phyloP scores from a whole-genome alignment of 1,140 invertebrate species.

The Dryas iulia region DNA sequence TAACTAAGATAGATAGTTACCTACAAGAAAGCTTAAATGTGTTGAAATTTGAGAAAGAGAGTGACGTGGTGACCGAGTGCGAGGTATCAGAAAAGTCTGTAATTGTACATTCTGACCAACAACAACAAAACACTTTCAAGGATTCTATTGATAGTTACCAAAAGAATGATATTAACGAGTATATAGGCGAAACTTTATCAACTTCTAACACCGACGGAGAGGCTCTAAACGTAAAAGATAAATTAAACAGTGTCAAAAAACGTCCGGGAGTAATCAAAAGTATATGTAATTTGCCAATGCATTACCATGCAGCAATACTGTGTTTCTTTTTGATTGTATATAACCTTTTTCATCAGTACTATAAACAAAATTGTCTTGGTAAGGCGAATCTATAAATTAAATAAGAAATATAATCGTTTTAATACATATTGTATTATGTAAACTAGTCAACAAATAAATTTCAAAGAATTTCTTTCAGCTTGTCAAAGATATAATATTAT shows the following conservation, averaged over 20 bases:
- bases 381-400: slow-evolving; percentile 26
- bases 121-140: background rate
- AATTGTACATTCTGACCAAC: background rate
- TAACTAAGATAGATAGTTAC: slow-evolving; percentile 61
- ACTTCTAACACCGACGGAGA: background rate
- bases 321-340: slow-evolving; percentile 78
- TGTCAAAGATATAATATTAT: slow-evolving; percentile 15
- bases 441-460: slow-evolving; percentile 40
- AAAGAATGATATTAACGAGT: slow-evolving; percentile 7
- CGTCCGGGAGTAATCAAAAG: slow-evolving; percentile 52
- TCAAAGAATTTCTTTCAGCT: slow-evolving; percentile 15
- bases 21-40: slow-evolving; percentile 41
- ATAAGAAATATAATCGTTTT: slow-evolving; percentile 24
- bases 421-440: slow-evolving; percentile 34
- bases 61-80: background rate
- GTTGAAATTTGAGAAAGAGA: slow-evolving; percentile 2
- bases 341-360: slow-evolving; percentile 76
- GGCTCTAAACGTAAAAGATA: slow-evolving; percentile 31
- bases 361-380: slow-evolving; percentile 65
- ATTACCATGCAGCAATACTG: slow-evolving; percentile 77
- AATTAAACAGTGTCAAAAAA: slow-evolving; percentile 60
- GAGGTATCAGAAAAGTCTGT: background rate
- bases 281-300: slow-evolving; percentile 75
- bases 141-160: slow-evolving; percentile 26
- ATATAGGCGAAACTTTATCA: background rate